Conservation (phyloP, 2,888 invertebrate species). For the Fragum whitleyi region DNA sequence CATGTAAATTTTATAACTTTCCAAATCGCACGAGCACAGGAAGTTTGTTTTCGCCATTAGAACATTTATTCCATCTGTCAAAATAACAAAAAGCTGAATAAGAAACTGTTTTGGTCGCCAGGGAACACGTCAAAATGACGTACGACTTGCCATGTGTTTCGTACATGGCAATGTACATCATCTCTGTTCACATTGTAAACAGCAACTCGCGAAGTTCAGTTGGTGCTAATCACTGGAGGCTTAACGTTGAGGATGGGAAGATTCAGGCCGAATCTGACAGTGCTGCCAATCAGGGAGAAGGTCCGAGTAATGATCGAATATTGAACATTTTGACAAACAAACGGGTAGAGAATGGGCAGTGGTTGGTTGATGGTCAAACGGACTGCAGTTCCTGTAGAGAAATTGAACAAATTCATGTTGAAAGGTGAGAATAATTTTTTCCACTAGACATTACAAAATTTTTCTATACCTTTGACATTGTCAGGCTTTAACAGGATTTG, state of each 20-base stretch:
- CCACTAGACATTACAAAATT: background rate
- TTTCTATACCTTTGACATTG: too few relatives aligned
- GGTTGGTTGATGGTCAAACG: slow-evolving; percentile 64
- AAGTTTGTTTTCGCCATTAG: slow-evolving; percentile 51
- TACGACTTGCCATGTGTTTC: slow-evolving; percentile 83
- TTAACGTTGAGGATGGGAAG: slow-evolving; percentile 91
- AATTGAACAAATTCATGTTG: slow-evolving; percentile 26
- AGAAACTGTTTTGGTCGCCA: background rate
- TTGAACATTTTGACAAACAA: slow-evolving; percentile 81
- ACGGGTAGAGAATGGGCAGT: slow-evolving; percentile 72
- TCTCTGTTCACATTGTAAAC: slow-evolving; percentile 90
- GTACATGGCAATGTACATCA: slow-evolving; percentile 90
- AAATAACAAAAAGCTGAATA: slow-evolving; percentile 27
- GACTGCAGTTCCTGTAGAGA: slow-evolving; percentile 45
- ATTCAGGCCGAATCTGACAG: slow-evolving; percentile 76
- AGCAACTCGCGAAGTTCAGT: slow-evolving; percentile 94
- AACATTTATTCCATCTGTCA: slow-evolving; percentile 57
- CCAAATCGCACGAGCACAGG: slow-evolving; percentile 31
- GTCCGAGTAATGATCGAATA: slow-evolving; percentile 67
- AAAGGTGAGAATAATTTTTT: slow-evolving; percentile 9
- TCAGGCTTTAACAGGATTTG: too few relatives aligned
- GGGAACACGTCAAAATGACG: slow-evolving; percentile 70
- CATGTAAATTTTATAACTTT: slow-evolving; percentile 3
- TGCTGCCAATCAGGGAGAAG: slow-evolving; percentile 46
- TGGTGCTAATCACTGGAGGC: slow-evolving; percentile 93